These are phyloP conservation scores for Cephonodes hylas DNA, from an alignment of 2,888 invertebrate genomes.

Conservation along the genomic window DNA sequence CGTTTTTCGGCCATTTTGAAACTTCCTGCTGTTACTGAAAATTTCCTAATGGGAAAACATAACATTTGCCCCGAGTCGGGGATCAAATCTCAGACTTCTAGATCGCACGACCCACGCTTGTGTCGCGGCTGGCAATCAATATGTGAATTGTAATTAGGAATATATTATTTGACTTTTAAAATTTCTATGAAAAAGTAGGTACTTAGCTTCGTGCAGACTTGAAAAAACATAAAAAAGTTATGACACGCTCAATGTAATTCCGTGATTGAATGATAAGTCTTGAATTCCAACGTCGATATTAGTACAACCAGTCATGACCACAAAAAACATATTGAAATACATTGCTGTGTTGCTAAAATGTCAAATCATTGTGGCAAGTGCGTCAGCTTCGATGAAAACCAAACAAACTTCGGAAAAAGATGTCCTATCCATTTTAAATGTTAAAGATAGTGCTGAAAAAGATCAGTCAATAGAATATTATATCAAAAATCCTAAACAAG, in stretches of 20 bases:
- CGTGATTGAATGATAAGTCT: background rate
- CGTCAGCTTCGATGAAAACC: too few relatives aligned
- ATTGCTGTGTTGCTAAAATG: background rate
- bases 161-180: too few relatives aligned
- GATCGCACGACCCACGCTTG: too few relatives aligned
- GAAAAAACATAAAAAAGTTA: background rate
- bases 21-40: too few relatives aligned
- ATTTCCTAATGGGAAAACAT: too few relatives aligned
- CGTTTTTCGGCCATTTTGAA: too few relatives aligned
- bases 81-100: too few relatives aligned
- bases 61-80: too few relatives aligned
- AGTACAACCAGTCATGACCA: background rate
- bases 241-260: background rate
- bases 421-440: background rate
- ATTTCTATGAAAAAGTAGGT: background rate
- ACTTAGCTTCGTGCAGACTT: background rate
- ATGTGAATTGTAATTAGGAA: too few relatives aligned
- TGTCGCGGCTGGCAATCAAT: too few relatives aligned
- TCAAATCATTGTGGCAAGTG: background rate
- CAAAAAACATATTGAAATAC: background rate
- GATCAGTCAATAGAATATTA: background rate
- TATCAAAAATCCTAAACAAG: background rate
- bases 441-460: background rate
- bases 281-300: background rate
- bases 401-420: background rate